These are phyloP conservation scores for Teinopalpus imperialis DNA, from an alignment of 2,888 invertebrate genomes.

Conservation along the genomic window DNA sequence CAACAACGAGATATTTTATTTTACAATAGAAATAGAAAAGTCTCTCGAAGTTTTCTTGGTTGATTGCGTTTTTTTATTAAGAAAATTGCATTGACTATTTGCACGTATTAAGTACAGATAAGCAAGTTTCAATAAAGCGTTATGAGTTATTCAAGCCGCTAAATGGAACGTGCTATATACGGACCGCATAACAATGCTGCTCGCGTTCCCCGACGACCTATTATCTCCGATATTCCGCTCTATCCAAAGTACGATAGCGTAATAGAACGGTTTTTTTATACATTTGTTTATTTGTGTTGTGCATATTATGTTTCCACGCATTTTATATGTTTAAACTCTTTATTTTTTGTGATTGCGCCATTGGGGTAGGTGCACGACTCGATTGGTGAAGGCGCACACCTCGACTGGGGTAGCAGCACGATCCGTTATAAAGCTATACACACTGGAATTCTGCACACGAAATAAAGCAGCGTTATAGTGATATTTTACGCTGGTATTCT, in stretches of 20 bases:
- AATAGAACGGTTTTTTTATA: neutral
- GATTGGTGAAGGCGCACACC: too few species aligned
- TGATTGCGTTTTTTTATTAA: slow-evolving; percentile 1
- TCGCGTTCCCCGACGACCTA: slow-evolving; percentile 4
- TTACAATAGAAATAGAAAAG: too few species aligned
- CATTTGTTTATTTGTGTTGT: neutral
- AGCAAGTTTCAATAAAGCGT: slow-evolving; percentile 24
- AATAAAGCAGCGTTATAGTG: too few species aligned
- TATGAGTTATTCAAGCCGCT: slow-evolving; percentile 23
- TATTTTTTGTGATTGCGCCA: too few species aligned
- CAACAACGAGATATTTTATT: too few species aligned
- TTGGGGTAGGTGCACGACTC: too few species aligned
- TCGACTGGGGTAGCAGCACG: too few species aligned
- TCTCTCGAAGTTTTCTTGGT: neutral
- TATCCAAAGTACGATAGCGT: slow-evolving; percentile 10
- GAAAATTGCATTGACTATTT: slow-evolving; percentile 12
- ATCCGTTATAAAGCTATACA: too few species aligned
- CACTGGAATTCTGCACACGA: too few species aligned
- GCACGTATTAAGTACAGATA: slow-evolving; percentile 20
- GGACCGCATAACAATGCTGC: slow-evolving; percentile 14
- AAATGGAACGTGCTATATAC: slow-evolving; percentile 17
- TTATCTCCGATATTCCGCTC: slow-evolving; percentile 12
- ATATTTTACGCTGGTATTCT: too few species aligned
- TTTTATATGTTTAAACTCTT: neutral
- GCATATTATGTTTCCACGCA: neutral